phyloP scores from a whole-genome alignment of 2,888 invertebrate species.

The Philhelius pedissequus region DNA sequence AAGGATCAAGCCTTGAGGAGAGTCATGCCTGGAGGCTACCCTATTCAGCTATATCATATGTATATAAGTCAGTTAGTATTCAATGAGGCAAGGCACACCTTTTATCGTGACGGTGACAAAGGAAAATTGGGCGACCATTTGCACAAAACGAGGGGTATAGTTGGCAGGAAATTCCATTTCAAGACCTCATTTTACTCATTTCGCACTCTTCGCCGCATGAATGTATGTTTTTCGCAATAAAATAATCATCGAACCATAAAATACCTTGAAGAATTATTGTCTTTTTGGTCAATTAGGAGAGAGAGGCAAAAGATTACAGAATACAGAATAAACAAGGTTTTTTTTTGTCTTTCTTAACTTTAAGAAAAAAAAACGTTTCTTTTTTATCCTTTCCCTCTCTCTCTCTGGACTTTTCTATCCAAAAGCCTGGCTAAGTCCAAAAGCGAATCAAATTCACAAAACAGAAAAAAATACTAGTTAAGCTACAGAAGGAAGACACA shows the following conservation, averaged over 20 bases:
- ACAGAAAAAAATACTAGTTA: background rate
- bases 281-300: constrained; percentile 65
- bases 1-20: constrained; percentile 16
- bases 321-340: constrained; percentile 35
- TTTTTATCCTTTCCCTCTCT: background rate
- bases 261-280: constrained; percentile 36
- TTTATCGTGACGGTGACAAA: constrained; percentile 55
- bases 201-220: constrained; percentile 22
- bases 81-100: constrained; percentile 28
- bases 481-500: constrained; percentile 14
- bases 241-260: constrained; percentile 62
- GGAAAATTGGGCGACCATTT: constrained; percentile 52
- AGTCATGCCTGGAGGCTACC: background rate
- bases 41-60: background rate
- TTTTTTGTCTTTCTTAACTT: constrained; percentile 33
- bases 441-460: constrained; percentile 18
- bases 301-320: constrained; percentile 55
- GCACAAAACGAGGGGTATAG: background rate
- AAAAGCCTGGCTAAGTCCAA: no score
- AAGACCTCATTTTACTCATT: constrained; percentile 57
- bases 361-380: constrained; percentile 1
- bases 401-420: no score
- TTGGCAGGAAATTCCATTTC: constrained; percentile 55
- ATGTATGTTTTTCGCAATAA: constrained; percentile 51
- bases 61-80: background rate